These are phyloP conservation scores for Pseudeuparius sepicola DNA, from an alignment of 2,888 invertebrate genomes.

Conservation along the genomic window DNA sequence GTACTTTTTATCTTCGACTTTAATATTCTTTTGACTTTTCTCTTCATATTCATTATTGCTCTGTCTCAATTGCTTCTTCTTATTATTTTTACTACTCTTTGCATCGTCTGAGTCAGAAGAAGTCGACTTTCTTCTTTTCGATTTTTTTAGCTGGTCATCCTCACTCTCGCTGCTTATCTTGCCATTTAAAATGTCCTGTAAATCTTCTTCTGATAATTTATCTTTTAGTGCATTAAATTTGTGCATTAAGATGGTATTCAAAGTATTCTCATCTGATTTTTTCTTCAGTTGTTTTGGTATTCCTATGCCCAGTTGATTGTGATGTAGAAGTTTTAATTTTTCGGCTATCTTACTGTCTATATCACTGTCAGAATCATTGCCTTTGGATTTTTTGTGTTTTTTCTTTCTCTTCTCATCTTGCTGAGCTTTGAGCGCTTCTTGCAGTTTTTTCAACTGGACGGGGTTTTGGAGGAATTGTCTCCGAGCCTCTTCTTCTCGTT, in stretches of 20 bases:
- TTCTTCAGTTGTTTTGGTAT: conserved; percentile 32
- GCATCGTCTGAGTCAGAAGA: background rate
- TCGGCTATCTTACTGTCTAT: conserved; percentile 31
- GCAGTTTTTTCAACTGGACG: conserved; percentile 75
- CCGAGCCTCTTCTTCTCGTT: conserved; percentile 80
- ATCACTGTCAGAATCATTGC: conserved; percentile 29
- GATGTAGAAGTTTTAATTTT: conserved; percentile 31
- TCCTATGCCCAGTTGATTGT: conserved; percentile 14
- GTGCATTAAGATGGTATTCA: conserved; percentile 60
- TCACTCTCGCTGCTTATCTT: conserved; percentile 36
- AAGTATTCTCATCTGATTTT: conserved; percentile 40
- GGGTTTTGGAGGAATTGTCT: conserved; percentile 84
- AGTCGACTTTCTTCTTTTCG: conserved; percentile 8
- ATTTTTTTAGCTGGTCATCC: conserved; percentile 22
- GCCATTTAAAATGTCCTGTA: conserved; percentile 37
- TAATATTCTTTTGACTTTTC: conserved; percentile 17
- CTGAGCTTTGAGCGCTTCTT: conserved; percentile 61
- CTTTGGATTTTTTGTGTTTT: conserved; percentile 35
- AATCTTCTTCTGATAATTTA: conserved; percentile 38
- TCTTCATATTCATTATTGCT: conserved; percentile 19
- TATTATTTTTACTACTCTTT: conserved; percentile 25
- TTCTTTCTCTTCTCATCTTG: conserved; percentile 44
- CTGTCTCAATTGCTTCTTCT: conserved; percentile 24
- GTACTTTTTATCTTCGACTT: conserved; percentile 15
- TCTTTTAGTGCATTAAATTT: conserved; percentile 59